These are phyloP conservation scores for Epinotia brunnichana DNA, from an alignment of 2,888 invertebrate species.

Conservation along the genomic window DNA sequence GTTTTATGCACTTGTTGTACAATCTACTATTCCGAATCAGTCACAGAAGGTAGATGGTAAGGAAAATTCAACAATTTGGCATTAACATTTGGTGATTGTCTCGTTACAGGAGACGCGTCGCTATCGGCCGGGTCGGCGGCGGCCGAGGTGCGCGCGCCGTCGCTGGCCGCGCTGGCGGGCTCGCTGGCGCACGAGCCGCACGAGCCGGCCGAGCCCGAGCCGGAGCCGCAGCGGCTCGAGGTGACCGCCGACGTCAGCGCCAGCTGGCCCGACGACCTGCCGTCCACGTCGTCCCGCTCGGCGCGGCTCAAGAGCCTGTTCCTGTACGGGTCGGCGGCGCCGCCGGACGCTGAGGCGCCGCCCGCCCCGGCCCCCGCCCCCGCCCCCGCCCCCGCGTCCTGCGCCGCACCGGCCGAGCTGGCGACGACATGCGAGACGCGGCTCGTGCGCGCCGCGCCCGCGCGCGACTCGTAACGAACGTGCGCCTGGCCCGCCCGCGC, in stretches of 20 bases:
- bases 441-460: slow-evolving; percentile 42
- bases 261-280: slow-evolving; percentile 58
- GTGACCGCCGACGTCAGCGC: slow-evolving; percentile 69
- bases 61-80: not conserved
- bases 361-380: slow-evolving; percentile 45
- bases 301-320: slow-evolving; percentile 70
- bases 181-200: slow-evolving; percentile 68
- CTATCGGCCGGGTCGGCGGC: slow-evolving; percentile 72
- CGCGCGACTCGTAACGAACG: slow-evolving; percentile 50
- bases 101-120: slow-evolving; percentile 71
- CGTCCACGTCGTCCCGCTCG: slow-evolving; percentile 69
- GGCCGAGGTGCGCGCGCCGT: slow-evolving; percentile 71
- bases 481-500: slow-evolving; percentile 14
- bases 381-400: slow-evolving; percentile 33
- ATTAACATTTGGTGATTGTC: not conserved
- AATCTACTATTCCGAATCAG: no score
- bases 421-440: slow-evolving; percentile 46
- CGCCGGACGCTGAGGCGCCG: slow-evolving; percentile 67
- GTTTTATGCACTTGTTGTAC: no score
- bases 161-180: slow-evolving; percentile 76
- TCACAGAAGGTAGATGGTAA: no score
- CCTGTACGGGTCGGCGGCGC: slow-evolving; percentile 72
- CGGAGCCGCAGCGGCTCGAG: slow-evolving; percentile 63
- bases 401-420: slow-evolving; percentile 42
- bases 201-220: slow-evolving; percentile 51